Evolutionary conservation across 2,113 vertebrate species (phyloP), one percentile per base, ranked within the genome.

Genomic region (Tetrao urogallus): DNA sequence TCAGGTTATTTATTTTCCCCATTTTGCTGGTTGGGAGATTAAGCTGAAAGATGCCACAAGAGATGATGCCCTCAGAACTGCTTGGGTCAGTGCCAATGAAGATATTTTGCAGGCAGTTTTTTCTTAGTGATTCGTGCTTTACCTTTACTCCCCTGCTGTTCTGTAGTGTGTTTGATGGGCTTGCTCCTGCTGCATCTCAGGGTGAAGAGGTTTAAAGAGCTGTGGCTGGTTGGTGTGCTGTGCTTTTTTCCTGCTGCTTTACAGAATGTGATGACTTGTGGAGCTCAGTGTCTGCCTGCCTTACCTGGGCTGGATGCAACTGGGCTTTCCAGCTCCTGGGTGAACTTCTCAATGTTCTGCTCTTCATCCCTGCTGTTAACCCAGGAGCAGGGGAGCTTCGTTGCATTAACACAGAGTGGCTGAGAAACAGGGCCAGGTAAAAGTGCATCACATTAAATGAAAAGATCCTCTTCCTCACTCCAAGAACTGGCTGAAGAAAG

Each of bases 161-260:
- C 12, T 50, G 22, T 73, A 21, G 8, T 13, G 54, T 15, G 20
- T 64, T 86, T 73, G 18, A 27, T 14, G 64, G 52, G 24, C 38
- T 34, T 42, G 48, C 75, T 43, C 67, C 82, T 52, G 18, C 71
- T 60, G 10, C 72, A 28, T 82, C 88, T 90, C 69, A 77, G 90
- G 93, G 93, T 80, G 79, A 85, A 71, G 82, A 70, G 48, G 86
- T 86, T 27, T 74, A 82, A 56, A 81, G 82, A 86, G 72, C 82
- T 67, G 8, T 16, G 52, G 73, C 61, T 67, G 69, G 67, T 91
- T 67, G 34, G 50, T 21, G 36, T 22, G 76, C 72, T 58, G 5
- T 1, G 7, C 16, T n/a, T 82, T 69, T 70, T 79, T 65, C 34
- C 52, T 90, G n/a, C 20, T 71, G 57, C 56, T 93, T 64, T 78